A percentile compares a stretch with the other conserved stretches of the same genome.
phyloP scores from a whole-genome alignment of 1,140 invertebrate species.

The Macrocentrus cingulum region DNA sequence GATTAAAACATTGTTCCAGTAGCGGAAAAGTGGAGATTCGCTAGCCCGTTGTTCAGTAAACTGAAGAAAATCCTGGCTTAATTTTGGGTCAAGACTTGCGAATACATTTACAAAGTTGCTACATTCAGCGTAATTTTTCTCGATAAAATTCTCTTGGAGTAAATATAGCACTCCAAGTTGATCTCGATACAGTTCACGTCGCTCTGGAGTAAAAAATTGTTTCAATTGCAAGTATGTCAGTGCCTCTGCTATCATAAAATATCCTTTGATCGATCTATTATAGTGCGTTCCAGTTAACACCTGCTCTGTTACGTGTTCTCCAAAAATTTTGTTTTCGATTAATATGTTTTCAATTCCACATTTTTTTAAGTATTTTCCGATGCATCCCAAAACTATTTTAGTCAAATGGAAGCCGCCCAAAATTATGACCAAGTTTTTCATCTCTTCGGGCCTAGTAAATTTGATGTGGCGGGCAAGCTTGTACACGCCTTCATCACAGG shows the following conservation, averaged over 20 bases:
- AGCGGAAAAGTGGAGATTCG: not conserved
- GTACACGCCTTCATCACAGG: constrained; percentile 27
- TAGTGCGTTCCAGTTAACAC: constrained; percentile 20
- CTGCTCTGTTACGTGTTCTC: constrained; percentile 9
- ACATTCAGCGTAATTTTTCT: constrained; percentile 1
- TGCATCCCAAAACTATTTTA: not conserved
- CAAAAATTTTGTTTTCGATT: constrained; percentile 2
- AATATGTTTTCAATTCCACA: constrained; percentile 2
- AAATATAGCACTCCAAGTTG: not conserved
- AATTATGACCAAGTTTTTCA: not conserved
- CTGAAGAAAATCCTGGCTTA: not conserved
- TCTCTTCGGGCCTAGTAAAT: not conserved
- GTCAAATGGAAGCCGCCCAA: not conserved
- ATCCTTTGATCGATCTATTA: constrained; percentile 16
- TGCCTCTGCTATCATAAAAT: constrained; percentile 15
- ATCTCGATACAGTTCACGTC: not conserved
- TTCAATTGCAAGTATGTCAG: constrained; percentile 11
- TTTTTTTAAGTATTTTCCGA: not conserved
- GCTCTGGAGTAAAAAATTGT: constrained; percentile 8
- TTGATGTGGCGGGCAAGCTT: constrained; percentile 16
- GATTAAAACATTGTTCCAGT: not conserved
- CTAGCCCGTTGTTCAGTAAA: not conserved
- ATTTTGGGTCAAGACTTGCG: too few species aligned
- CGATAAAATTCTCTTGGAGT: not conserved
- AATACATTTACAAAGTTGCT: constrained; percentile 6